phyloP scores from a whole-genome alignment of 2,888 invertebrate species.

The Nesidiocoris tenuis region DNA sequence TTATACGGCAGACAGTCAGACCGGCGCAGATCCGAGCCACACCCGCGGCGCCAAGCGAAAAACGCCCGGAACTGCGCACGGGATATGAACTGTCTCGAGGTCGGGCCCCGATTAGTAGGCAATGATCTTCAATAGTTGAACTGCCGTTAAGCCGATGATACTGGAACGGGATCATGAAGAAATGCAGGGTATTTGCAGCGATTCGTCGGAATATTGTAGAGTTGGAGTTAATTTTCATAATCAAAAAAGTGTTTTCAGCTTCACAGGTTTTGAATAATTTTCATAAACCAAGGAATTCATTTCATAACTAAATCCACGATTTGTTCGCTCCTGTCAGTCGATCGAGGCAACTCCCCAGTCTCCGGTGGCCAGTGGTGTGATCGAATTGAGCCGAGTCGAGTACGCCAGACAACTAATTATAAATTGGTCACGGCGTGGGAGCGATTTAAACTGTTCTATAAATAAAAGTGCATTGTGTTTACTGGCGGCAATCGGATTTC shows the following conservation, averaged over 20 bases:
- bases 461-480: slow-evolving; percentile 24
- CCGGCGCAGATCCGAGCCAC: slow-evolving; percentile 1
- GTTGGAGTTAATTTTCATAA: too few species aligned
- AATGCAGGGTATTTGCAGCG: too few species aligned
- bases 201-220: too few species aligned
- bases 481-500: neutral
- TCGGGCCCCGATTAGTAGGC: neutral
- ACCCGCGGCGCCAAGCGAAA: slow-evolving; percentile 20
- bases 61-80: slow-evolving; percentile 13
- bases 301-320: too few species aligned
- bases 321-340: too few species aligned
- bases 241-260: too few species aligned
- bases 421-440: slow-evolving; percentile 19
- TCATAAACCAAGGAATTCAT: too few species aligned
- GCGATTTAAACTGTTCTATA: slow-evolving; percentile 15
- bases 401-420: slow-evolving; percentile 25
- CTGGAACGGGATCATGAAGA: too few species aligned
- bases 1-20: neutral
- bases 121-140: neutral
- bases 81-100: slow-evolving; percentile 20
- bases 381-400: neutral
- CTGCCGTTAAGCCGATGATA: too few species aligned
- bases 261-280: too few species aligned
- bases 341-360: too few species aligned
- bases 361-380: slow-evolving; percentile 11